Conservation (phyloP, 2,888 invertebrate species). For the Caenorhabditis sp. region DNA sequence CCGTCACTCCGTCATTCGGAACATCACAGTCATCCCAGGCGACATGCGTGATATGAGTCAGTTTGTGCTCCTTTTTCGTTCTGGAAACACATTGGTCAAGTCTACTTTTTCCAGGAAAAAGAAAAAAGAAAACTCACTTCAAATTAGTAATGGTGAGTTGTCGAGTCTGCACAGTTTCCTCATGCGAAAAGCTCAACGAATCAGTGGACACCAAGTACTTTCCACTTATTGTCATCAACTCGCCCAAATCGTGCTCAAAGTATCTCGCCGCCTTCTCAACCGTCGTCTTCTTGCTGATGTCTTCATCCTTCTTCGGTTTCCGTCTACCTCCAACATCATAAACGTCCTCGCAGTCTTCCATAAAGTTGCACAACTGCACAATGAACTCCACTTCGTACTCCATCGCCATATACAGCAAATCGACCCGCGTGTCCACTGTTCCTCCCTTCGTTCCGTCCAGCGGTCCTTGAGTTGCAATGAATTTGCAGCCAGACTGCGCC, state of each 20-base stretch:
- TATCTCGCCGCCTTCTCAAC: neutral
- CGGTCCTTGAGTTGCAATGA: neutral
- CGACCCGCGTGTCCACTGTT: neutral
- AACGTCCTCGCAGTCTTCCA: neutral
- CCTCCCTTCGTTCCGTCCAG: neutral
- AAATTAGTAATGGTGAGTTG: neutral
- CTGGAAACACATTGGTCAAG: too few relatives aligned
- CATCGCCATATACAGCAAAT: neutral
- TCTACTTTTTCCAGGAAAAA: too few relatives aligned
- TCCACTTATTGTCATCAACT: neutral
- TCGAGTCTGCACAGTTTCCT: neutral
- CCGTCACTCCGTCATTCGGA: neutral
- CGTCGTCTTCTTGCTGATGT: neutral
- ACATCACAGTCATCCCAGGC: neutral
- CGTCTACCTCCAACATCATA: neutral
- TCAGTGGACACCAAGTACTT: neutral
- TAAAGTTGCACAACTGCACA: neutral
- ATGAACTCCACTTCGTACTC: neutral
- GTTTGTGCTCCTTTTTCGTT: neutral
- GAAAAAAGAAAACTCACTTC: neutral
- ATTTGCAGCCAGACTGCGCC: neutral
- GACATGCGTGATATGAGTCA: neutral
- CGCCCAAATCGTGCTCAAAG: neutral
- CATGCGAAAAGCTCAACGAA: neutral
- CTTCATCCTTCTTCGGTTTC: too few relatives aligned